Percentiles rank a stretch among this genome's conserved stretches.
Conservation (phyloP, 1,140 invertebrate species). For the Lasioglossum albipes region DNA sequence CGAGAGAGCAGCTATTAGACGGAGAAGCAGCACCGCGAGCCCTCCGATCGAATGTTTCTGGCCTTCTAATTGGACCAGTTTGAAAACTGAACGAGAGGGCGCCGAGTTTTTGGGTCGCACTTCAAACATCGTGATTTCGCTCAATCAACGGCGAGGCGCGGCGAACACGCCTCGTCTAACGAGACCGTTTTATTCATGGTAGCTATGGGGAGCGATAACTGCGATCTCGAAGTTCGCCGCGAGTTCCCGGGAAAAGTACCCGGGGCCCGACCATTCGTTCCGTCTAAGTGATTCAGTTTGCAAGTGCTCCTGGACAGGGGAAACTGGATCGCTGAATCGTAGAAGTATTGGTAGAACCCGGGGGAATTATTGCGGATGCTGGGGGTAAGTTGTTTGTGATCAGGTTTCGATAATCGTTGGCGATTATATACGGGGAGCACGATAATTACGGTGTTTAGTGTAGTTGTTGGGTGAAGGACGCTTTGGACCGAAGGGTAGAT, state of each 20-base stretch:
- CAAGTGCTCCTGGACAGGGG: not conserved
- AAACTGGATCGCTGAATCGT: too few relatives aligned
- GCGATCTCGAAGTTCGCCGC: not conserved
- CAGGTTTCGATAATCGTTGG: too few relatives aligned
- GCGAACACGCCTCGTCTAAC: not conserved
- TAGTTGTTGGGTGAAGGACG: too few relatives aligned
- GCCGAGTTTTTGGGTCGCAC: not conserved
- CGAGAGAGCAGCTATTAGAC: not conserved
- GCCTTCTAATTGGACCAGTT: slow-evolving; percentile 1
- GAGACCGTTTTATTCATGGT: not conserved
- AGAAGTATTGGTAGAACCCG: too few relatives aligned
- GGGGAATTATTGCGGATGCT: too few relatives aligned
- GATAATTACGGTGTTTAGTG: too few relatives aligned
- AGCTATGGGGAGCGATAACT: not conserved
- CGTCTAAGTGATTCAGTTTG: not conserved
- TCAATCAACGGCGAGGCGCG: not conserved
- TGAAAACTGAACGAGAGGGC: not conserved
- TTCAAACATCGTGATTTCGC: slow-evolving; percentile 3
- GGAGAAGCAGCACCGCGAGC: not conserved
- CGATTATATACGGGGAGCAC: too few relatives aligned
- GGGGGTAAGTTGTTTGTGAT: too few relatives aligned
- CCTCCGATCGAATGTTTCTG: not conserved
- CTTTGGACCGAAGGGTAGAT: too few relatives aligned
- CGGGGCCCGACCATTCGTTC: not conserved
- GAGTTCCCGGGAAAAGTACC: not conserved